Percentiles rank a stretch among this genome's conserved stretches.
These are phyloP conservation scores for Sebastes nivosus DNA, from an alignment of 2,797 vertebrate genomes.

Conservation along the genomic window DNA sequence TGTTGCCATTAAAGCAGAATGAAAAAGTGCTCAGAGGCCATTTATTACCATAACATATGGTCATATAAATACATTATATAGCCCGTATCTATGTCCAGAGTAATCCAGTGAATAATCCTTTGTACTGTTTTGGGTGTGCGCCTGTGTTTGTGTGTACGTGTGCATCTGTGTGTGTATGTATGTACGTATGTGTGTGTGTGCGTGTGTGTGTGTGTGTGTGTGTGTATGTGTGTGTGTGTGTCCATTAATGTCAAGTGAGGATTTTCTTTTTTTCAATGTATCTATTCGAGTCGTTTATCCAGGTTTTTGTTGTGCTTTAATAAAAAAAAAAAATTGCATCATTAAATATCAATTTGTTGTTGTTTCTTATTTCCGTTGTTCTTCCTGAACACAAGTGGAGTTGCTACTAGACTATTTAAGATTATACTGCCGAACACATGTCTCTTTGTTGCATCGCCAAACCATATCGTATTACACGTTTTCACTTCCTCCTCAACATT, in stretches of 20 bases:
- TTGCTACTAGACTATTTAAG: background rate
- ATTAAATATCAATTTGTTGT: background rate
- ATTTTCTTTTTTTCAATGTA: background rate
- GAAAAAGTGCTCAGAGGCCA: background rate
- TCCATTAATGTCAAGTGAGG: background rate
- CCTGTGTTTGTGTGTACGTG: background rate
- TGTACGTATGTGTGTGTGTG: background rate
- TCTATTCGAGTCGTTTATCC: background rate
- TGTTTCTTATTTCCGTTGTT: background rate
- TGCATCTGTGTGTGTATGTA: background rate
- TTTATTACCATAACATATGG: conserved; percentile 53
- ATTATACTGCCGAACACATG: background rate
- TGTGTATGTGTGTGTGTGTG: background rate
- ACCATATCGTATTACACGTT: background rate
- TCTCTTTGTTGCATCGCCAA: background rate
- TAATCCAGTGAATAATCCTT: conserved; percentile 18
- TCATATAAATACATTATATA: conserved; percentile 22
- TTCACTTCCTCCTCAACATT: background rate
- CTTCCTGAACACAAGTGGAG: background rate
- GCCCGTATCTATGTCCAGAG: conserved; percentile 20
- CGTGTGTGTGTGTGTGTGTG: background rate
- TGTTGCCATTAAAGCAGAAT: conserved; percentile 21
- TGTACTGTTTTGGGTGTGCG: background rate
- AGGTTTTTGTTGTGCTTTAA: conserved; percentile 25
- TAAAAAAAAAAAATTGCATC: conserved; percentile 51